Evolutionary conservation across 2,797 vertebrate genomes (phyloP).

Genomic region (Merluccius polli): DNA sequence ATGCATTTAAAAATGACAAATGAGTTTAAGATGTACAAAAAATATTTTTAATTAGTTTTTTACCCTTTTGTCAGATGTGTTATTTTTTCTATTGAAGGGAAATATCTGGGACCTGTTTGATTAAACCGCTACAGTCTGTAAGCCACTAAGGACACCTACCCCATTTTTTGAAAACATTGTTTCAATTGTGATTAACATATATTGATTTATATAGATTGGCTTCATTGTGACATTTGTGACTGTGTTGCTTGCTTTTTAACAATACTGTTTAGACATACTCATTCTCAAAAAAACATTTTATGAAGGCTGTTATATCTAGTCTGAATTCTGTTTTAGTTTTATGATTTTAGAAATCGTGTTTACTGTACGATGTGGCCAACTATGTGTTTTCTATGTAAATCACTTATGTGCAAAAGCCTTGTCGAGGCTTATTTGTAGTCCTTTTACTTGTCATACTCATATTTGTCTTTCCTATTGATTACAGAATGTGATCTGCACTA

Average conservation of each 20-base stretch:
- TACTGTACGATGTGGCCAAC: not conserved
- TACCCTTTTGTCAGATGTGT: not conserved
- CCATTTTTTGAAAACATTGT: no score
- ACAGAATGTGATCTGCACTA: constrained; percentile 15
- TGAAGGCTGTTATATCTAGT: not conserved
- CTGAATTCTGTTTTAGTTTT: no score
- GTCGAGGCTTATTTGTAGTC: not conserved
- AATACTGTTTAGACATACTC: not conserved
- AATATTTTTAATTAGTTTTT: not conserved
- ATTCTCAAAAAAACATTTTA: not conserved
- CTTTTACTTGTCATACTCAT: not conserved
- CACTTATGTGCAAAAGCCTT: not conserved
- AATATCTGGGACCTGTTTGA: not conserved
- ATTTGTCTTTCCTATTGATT: not conserved
- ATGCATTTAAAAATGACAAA: not conserved
- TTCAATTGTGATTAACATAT: no score
- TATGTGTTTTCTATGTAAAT: not conserved
- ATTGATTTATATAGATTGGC: no score
- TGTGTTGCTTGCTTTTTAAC: not conserved
- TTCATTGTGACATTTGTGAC: not conserved
- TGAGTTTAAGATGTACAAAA: not conserved
- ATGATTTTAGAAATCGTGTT: no score
- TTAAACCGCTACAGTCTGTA: not conserved
- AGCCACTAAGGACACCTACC: not conserved
- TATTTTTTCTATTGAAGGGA: not conserved